A percentile compares a stretch with the other conserved stretches of the same genome.
phyloP scores from a whole-genome alignment of 2,113 vertebrate species.

The Sinocyclocheilus anshuiensis region DNA sequence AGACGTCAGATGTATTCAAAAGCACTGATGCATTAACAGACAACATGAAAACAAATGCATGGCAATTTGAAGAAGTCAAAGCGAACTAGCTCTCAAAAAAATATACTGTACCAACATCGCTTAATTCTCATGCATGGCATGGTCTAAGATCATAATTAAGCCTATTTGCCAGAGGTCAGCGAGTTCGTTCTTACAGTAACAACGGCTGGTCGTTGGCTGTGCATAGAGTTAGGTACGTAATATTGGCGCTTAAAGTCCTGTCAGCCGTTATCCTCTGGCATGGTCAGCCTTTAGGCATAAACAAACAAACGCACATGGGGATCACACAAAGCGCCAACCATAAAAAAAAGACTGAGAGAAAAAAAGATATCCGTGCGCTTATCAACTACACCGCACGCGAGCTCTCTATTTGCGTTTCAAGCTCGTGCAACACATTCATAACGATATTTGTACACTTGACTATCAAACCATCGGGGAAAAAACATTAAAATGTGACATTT shows the following conservation, averaged over 20 bases:
- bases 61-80: background rate
- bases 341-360: background rate
- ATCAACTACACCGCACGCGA: background rate
- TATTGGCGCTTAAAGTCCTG: background rate
- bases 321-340: slow-evolving; percentile 20
- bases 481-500: background rate
- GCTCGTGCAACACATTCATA: slow-evolving; percentile 1
- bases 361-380: background rate
- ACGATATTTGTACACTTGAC: background rate
- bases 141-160: background rate
- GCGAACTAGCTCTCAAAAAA: background rate
- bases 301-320: slow-evolving; percentile 41
- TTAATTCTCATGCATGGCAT: background rate
- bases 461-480: background rate
- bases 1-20: background rate
- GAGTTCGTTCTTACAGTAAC: background rate
- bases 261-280: background rate
- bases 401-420: background rate
- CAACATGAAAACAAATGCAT: slow-evolving; percentile 7
- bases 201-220: background rate
- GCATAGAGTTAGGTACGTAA: background rate
- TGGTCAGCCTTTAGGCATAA: slow-evolving; percentile 9
- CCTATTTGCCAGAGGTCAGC: background rate
- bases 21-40: background rate
- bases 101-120: background rate